These are phyloP conservation scores for Amitus sp. DNA, from an alignment of 2,888 invertebrate genomes.

Conservation along the genomic window DNA sequence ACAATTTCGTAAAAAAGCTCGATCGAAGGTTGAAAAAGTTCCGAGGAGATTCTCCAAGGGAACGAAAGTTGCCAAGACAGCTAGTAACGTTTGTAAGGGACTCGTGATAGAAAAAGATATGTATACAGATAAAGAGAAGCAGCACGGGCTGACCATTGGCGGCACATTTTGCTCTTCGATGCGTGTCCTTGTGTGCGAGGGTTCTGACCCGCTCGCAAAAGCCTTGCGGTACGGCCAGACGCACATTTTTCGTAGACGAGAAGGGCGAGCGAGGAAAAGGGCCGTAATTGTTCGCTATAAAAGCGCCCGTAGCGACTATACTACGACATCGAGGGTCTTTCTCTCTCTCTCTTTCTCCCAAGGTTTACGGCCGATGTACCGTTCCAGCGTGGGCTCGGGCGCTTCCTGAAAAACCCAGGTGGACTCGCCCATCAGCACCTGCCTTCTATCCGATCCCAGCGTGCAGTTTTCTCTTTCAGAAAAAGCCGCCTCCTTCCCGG, in stretches of 20 bases:
- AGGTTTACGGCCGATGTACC: constrained; percentile 5
- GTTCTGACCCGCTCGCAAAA: neutral
- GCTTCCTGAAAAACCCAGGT: constrained; percentile 6
- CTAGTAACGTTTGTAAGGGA: neutral
- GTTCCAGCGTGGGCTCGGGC: neutral
- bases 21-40: neutral
- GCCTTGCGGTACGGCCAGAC: neutral
- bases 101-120: too few species aligned
- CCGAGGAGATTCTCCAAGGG: neutral
- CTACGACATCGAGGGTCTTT: too few species aligned
- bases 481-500: too few species aligned
- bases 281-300: constrained; percentile 8
- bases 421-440: constrained; percentile 2
- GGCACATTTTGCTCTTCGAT: neutral
- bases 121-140: neutral
- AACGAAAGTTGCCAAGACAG: neutral
- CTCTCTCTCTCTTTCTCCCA: too few species aligned
- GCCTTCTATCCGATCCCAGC: neutral
- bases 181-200: neutral
- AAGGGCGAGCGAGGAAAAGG: neutral
- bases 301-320: constrained; percentile 7
- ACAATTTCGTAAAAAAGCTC: neutral
- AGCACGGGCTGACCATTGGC: neutral
- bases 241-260: neutral
- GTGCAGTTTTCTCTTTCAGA: too few species aligned